phyloP scores from a whole-genome alignment of 2,797 vertebrate genomes.

The Streptopelia turtur region DNA sequence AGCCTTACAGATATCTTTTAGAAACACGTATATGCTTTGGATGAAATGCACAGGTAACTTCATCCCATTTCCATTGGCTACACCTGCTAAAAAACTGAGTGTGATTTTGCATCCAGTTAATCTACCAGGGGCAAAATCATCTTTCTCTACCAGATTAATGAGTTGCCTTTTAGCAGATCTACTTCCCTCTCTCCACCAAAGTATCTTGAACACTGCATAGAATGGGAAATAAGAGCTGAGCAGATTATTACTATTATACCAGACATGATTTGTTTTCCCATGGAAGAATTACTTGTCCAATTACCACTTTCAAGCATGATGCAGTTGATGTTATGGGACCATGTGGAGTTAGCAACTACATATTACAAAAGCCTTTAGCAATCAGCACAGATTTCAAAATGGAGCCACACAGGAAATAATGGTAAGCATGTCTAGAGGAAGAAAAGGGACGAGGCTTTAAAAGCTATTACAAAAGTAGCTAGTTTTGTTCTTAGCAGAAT shows the following conservation, averaged over 20 bases:
- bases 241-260: not conserved
- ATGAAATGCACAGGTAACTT: not conserved
- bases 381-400: slow-evolving; percentile 32
- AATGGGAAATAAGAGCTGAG: not conserved
- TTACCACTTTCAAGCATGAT: slow-evolving; percentile 53
- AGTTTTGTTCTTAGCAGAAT: not conserved
- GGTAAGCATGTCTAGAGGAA: not conserved
- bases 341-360: slow-evolving; percentile 11
- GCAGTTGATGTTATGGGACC: slow-evolving; percentile 33
- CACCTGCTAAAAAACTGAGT: not conserved
- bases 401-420: not conserved
- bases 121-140: not conserved
- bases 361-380: slow-evolving; percentile 4
- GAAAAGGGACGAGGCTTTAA: not conserved
- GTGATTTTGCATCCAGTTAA: not conserved
- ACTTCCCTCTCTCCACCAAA: not conserved
- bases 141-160: not conserved
- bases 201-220: slow-evolving; percentile 33
- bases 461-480: not conserved
- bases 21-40: not conserved
- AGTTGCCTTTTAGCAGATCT: not conserved
- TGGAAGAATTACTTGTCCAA: slow-evolving; percentile 28
- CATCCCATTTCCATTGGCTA: not conserved
- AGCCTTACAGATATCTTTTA: not conserved
- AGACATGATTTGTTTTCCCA: slow-evolving; percentile 15